Conservation (phyloP, 2,888 invertebrate species). For the Blomia tropicalis region DNA sequence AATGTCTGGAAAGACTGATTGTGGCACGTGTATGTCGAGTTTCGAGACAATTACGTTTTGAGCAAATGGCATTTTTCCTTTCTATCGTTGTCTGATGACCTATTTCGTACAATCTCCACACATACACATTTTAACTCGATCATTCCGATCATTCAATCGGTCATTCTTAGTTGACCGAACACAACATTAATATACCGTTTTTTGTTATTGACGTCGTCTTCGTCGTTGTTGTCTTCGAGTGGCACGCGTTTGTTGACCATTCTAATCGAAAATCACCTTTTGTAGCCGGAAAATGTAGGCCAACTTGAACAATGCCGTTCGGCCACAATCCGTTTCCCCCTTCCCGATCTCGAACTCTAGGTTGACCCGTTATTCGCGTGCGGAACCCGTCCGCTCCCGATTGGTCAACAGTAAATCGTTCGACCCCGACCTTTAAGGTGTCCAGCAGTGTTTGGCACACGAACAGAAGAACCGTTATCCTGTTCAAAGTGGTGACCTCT, state of each 20-base stretch:
- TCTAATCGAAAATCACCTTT: background rate
- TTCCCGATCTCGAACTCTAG: background rate
- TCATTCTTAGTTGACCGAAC: no score
- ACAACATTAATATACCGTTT: no score
- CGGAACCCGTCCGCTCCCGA: no score
- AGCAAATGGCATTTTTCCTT: no score
- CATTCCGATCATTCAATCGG: background rate
- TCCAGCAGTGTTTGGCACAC: conserved; percentile 4
- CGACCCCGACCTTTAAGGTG: conserved; percentile 14
- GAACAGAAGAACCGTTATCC: conserved; percentile 8
- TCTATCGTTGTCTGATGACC: no score
- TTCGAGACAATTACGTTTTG: background rate
- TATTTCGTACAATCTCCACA: no score
- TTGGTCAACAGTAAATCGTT: background rate
- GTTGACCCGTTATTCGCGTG: conserved; percentile 15
- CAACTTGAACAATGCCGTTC: background rate
- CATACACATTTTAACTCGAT: conserved; percentile 9
- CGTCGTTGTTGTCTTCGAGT: background rate
- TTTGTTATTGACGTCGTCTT: background rate
- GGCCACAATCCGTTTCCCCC: background rate
- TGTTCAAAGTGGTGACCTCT: background rate
- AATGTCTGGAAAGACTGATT: no score
- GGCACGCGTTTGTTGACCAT: background rate
- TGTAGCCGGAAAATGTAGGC: conserved; percentile 10
- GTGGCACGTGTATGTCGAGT: no score